phyloP scores from a whole-genome alignment of 1,140 invertebrate genomes.

The Episyrphus balteatus region DNA sequence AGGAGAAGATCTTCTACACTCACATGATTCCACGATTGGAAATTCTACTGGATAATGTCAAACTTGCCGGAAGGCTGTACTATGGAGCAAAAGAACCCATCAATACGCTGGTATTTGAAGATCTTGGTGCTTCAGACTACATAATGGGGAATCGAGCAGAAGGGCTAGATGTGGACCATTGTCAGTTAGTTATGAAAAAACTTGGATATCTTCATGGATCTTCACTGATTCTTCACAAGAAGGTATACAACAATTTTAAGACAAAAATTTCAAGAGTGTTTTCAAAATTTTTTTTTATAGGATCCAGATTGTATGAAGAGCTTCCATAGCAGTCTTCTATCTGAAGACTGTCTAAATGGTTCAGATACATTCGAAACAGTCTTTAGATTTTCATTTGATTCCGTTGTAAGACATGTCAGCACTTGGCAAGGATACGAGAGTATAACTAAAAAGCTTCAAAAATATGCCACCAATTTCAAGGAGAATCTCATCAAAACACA shows the following conservation, averaged over 20 bases:
- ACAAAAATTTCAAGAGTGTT: no score
- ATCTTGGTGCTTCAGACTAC: conserved; percentile 17
- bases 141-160: conserved; percentile 19
- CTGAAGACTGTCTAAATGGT: conserved; percentile 11
- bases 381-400: conserved; percentile 27
- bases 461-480: conserved; percentile 16
- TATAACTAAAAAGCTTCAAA: conserved; percentile 27
- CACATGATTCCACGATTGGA: conserved; percentile 25
- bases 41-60: conserved; percentile 17
- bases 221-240: conserved; percentile 18
- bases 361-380: conserved; percentile 12
- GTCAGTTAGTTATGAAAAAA: conserved; percentile 22
- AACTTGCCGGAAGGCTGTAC: conserved; percentile 21
- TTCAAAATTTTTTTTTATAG: no score
- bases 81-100: conserved; percentile 16
- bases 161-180: conserved; percentile 22
- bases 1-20: conserved; percentile 23
- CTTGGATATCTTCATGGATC: conserved; percentile 28
- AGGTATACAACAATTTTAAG: conserved; percentile 18
- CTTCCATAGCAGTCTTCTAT: conserved; percentile 20
- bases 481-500: conserved; percentile 16
- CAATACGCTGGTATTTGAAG: conserved; percentile 26
- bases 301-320: conserved; percentile 14
- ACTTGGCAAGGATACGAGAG: conserved; percentile 36
- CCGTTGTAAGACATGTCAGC: conserved; percentile 19